phyloP scores from a whole-genome alignment of 2,797 vertebrate genomes.

The Semaprochilodus insignis region DNA sequence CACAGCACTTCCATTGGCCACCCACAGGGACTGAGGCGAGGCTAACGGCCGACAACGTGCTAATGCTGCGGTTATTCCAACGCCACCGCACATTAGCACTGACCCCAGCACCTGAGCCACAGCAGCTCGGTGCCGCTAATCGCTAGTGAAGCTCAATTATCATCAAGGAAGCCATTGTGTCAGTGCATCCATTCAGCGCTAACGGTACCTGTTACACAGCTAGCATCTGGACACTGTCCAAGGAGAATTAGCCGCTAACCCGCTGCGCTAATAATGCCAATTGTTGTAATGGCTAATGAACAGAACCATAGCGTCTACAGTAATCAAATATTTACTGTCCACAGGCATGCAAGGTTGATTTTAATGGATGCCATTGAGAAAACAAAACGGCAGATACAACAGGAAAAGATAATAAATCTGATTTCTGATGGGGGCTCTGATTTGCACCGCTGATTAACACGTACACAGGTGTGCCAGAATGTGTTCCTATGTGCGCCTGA shows the following conservation, averaged over 20 bases:
- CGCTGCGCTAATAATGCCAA: slow-evolving; percentile 41
- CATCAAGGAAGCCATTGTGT: slow-evolving; percentile 56
- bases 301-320: slow-evolving; percentile 16
- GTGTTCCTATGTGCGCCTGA: neutral
- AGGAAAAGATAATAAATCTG: too few relatives aligned
- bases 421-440: neutral
- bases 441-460: slow-evolving; percentile 6
- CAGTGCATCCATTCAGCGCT: slow-evolving; percentile 43
- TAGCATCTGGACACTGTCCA: slow-evolving; percentile 55
- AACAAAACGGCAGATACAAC: neutral
- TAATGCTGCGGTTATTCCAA: slow-evolving; percentile 80
- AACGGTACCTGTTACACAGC: slow-evolving; percentile 47
- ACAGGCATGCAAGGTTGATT: slow-evolving; percentile 33
- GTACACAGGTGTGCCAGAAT: slow-evolving; percentile 1
- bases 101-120: slow-evolving; percentile 71
- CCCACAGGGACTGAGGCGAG: slow-evolving; percentile 62
- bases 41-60: slow-evolving; percentile 72
- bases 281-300: slow-evolving; percentile 53
- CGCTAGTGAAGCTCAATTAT: slow-evolving; percentile 89
- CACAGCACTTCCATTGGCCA: slow-evolving; percentile 57
- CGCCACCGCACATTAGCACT: slow-evolving; percentile 82
- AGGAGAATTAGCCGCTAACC: slow-evolving; percentile 39
- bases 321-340: slow-evolving; percentile 44
- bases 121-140: slow-evolving; percentile 47
- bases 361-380: slow-evolving; percentile 32